These are phyloP conservation scores for Allacma fusca DNA, from an alignment of 2,888 invertebrate genomes.

Conservation along the genomic window DNA sequence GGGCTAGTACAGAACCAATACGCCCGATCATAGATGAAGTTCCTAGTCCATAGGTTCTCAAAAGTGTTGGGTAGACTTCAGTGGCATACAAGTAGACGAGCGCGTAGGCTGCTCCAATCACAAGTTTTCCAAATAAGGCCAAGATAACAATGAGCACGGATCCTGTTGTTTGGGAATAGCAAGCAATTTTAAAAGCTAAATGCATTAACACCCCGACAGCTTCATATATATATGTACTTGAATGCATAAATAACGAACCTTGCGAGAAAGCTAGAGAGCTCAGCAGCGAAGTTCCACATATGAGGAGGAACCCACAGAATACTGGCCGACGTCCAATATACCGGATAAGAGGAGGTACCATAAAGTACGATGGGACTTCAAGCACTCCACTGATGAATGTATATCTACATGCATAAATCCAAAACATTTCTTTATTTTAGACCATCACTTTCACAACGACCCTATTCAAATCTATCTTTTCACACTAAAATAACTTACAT, in stretches of 20 bases:
- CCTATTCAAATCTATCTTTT: not conserved
- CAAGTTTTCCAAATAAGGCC: constrained; percentile 57
- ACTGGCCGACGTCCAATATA: constrained; percentile 54
- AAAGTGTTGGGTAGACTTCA: constrained; percentile 59
- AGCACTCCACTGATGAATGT: constrained; percentile 58
- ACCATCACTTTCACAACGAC: not conserved
- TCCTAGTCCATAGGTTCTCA: constrained; percentile 59
- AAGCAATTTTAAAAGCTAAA: not conserved
- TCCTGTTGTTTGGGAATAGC: constrained; percentile 36
- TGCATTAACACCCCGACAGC: not conserved
- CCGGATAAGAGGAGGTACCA: constrained; percentile 58
- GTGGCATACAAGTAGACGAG: constrained; percentile 60
- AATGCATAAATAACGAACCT: constrained; percentile 41
- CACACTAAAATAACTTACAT: constrained; percentile 41
- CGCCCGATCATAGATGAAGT: constrained; percentile 59
- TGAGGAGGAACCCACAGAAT: constrained; percentile 56
- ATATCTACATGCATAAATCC: constrained; percentile 47
- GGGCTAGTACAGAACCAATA: constrained; percentile 57
- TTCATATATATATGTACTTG: not conserved
- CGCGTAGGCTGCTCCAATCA: constrained; percentile 59
- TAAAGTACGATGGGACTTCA: constrained; percentile 60
- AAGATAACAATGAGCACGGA: constrained; percentile 51
- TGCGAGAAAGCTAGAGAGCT: constrained; percentile 52
- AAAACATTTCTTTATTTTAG: constrained; percentile 5
- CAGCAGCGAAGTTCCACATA: constrained; percentile 54